Conservation (phyloP, 2,797 vertebrate species). For the Sebastolobus alascanus region DNA sequence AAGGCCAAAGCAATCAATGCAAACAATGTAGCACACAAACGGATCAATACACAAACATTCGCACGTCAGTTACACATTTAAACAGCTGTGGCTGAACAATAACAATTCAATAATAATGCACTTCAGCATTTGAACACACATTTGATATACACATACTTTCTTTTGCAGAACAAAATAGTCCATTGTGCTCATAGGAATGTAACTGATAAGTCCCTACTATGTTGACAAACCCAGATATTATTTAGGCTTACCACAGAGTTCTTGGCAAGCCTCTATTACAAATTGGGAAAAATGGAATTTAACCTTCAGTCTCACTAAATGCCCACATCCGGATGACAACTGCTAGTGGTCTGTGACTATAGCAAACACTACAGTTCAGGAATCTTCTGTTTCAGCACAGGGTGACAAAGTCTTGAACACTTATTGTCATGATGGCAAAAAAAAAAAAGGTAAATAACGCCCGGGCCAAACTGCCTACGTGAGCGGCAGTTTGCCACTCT, state of each 20-base stretch:
- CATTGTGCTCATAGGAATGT: neutral
- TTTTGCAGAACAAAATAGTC: neutral
- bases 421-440: neutral
- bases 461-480: no score
- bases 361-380: neutral
- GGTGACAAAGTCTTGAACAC: neutral
- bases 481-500: no score
- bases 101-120: neutral
- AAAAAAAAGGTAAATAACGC: neutral
- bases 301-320: neutral
- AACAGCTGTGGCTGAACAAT: neutral
- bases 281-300: slow-evolving; percentile 5
- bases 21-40: neutral
- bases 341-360: neutral
- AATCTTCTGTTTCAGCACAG: neutral
- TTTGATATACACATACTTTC: neutral
- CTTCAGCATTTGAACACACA: neutral
- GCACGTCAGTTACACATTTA: neutral
- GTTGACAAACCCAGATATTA: slow-evolving; percentile 2
- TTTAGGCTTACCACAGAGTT: slow-evolving; percentile 2
- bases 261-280: neutral
- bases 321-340: neutral
- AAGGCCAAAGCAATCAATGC: neutral
- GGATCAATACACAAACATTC: neutral
- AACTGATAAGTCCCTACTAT: neutral